These are phyloP conservation scores for Pristionchus maxplancki DNA, from an alignment of 2,888 invertebrate species.

Conservation along the genomic window DNA sequence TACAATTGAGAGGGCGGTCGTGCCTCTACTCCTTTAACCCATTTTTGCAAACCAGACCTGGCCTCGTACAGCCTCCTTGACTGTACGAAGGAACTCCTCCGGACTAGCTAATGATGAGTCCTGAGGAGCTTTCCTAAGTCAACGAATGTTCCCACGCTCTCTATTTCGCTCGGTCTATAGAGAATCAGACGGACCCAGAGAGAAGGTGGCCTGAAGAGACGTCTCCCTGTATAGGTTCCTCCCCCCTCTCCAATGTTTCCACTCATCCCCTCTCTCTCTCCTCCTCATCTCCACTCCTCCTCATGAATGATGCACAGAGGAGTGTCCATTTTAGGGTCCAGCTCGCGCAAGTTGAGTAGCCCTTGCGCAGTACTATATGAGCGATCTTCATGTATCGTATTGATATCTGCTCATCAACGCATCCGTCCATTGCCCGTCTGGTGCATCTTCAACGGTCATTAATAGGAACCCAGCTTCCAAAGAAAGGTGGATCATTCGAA, in stretches of 20 bases:
- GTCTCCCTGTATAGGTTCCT: slow-evolving; percentile 24
- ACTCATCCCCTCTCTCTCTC: background rate
- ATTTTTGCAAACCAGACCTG: background rate
- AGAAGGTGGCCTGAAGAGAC: too few relatives aligned
- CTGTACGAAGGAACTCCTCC: background rate
- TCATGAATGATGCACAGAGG: slow-evolving; percentile 26
- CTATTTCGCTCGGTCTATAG: too few relatives aligned
- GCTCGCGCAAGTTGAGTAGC: slow-evolving; percentile 34
- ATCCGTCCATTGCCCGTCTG: background rate
- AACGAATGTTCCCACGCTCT: background rate
- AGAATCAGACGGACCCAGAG: too few relatives aligned
- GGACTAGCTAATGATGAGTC: background rate
- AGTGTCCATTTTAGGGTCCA: slow-evolving; percentile 37
- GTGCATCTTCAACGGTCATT: background rate
- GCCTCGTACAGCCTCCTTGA: background rate
- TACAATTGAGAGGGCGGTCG: too few relatives aligned
- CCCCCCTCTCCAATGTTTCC: background rate
- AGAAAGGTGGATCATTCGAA: background rate
- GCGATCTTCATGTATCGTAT: background rate
- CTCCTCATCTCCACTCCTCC: background rate
- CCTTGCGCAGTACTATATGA: slow-evolving; percentile 5
- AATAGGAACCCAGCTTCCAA: background rate
- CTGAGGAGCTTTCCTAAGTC: background rate
- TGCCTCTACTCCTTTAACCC: too few relatives aligned
- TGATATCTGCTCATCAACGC: background rate